Conservation (phyloP, 1,140 invertebrate species). For the Pectinophora gossypiella region DNA sequence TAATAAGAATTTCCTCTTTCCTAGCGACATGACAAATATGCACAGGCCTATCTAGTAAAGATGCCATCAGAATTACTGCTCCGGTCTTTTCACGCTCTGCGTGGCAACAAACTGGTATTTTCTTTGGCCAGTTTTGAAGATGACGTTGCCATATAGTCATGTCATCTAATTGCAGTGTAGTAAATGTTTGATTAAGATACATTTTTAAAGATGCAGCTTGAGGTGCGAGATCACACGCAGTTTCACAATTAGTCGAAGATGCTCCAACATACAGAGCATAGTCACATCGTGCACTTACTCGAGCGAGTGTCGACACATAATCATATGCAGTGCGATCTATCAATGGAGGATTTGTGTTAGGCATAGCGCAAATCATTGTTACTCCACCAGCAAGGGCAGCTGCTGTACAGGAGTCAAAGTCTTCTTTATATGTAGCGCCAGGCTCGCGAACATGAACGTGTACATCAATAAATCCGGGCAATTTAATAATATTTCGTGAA, state of each 20-base stretch:
- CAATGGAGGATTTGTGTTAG: conserved; percentile 96
- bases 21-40: conserved; percentile 98
- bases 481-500: conserved; percentile 88
- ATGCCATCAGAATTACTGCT: conserved; percentile 92
- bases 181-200: conserved; percentile 98
- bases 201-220: conserved; percentile 95
- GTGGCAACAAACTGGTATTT: conserved; percentile 94
- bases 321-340: conserved; percentile 87
- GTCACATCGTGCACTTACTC: conserved; percentile 92
- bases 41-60: conserved; percentile 89
- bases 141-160: conserved; percentile 95
- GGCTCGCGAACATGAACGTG: conserved; percentile 99
- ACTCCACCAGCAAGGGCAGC: conserved; percentile 98
- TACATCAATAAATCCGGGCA: conserved; percentile 98
- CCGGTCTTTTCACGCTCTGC: conserved; percentile 96
- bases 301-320: conserved; percentile 90
- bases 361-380: conserved; percentile 98
- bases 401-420: conserved; percentile 94
- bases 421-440: conserved; percentile 98
- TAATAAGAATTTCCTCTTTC: conserved; percentile 94
- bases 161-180: conserved; percentile 90
- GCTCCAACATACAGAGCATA: conserved; percentile 97
- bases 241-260: conserved; percentile 87
- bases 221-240: conserved; percentile 83
- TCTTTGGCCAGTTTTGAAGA: conserved; percentile 94